Base-by-base conservation (phyloP, 1,140 invertebrate genomes). In the Diprion similis region DNA sequence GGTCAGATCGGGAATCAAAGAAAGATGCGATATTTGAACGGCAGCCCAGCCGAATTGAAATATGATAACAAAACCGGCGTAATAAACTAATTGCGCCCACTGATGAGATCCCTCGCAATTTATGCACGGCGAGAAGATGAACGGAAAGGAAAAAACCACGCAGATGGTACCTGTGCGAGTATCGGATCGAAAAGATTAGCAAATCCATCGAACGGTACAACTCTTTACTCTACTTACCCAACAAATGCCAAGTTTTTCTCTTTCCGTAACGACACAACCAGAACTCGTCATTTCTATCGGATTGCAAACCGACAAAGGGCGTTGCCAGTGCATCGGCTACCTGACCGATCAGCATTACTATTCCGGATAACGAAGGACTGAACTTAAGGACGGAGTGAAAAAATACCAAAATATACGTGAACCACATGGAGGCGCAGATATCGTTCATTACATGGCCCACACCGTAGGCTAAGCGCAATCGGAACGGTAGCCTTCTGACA, bases 1-100 rank as follows among this genome's bases (percentile, higher is more conserved):
- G 37, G 93, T 92, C 37, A 95, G 85, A 83, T 95, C 93, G 13
- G 94, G 91, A 77, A 95, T 93, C 18, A 95, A 85, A 6, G 97
- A 95, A 66, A 99, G 89, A 88, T 99, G 97, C 24, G 96, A 96
- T 79, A 99, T 98, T 90, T 99, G 98, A 1, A 96, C 94, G 11
- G 94, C 88, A 6, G 97, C 97, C 97, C 98, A 99, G 19, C 97
- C 97, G 87, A 98, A 96, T 91, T 99, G 98, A 88, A 99, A 99
- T 76, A 99, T 93, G 66, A 95, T 88, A 65, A 99, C 95, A 87
- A 99, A 98, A 59, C 94, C 91, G 47, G 92, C 90, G 88, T 95
- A 99, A 86, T 98, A 99, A 75, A 95, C 87, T 78, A 98, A 89
- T 86, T 96, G 93, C 0, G 93, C 92, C 90, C 91, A 93, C 78